These are phyloP conservation scores for Selene dorsalis DNA, from an alignment of 2,797 vertebrate genomes.

Conservation along the genomic window DNA sequence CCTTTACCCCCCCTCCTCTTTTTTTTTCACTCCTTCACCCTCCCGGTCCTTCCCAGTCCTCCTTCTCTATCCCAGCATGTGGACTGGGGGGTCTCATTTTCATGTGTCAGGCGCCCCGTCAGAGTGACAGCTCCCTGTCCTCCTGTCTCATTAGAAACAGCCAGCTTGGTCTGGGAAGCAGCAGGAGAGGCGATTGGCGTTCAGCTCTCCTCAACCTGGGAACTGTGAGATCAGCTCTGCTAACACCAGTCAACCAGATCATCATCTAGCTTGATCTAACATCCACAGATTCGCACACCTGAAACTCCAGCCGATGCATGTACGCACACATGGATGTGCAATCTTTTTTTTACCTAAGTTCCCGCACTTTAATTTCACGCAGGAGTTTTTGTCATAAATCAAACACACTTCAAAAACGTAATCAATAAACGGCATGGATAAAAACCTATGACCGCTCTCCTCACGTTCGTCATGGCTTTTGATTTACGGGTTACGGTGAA, in stretches of 20 bases:
- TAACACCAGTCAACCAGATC: constrained; percentile 79
- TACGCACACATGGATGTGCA: not conserved
- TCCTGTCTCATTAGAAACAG: constrained; percentile 87
- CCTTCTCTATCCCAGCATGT: constrained; percentile 69
- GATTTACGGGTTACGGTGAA: not conserved
- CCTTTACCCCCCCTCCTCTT: constrained; percentile 15
- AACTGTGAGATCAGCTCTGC: constrained; percentile 74
- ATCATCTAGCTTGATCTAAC: constrained; percentile 75
- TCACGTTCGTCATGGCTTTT: constrained; percentile 12
- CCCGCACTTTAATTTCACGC: constrained; percentile 9
- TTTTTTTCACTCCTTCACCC: constrained; percentile 56
- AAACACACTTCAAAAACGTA: not conserved
- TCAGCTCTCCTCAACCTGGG: constrained; percentile 63
- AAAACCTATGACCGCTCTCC: not conserved
- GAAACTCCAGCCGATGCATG: constrained; percentile 25
- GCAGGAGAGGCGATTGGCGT: constrained; percentile 69
- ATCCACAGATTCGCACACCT: constrained; percentile 60
- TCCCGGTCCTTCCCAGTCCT: constrained; percentile 70
- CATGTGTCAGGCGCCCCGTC: constrained; percentile 83
- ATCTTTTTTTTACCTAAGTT: constrained; percentile 10
- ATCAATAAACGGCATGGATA: not conserved
- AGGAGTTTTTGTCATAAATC: not conserved
- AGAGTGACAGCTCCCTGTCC: constrained; percentile 84
- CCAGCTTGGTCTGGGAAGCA: constrained; percentile 81
- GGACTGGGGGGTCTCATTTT: constrained; percentile 83